These are phyloP conservation scores for Etheostoma spectabile DNA, from an alignment of 2,113 vertebrate genomes.

Conservation along the genomic window DNA sequence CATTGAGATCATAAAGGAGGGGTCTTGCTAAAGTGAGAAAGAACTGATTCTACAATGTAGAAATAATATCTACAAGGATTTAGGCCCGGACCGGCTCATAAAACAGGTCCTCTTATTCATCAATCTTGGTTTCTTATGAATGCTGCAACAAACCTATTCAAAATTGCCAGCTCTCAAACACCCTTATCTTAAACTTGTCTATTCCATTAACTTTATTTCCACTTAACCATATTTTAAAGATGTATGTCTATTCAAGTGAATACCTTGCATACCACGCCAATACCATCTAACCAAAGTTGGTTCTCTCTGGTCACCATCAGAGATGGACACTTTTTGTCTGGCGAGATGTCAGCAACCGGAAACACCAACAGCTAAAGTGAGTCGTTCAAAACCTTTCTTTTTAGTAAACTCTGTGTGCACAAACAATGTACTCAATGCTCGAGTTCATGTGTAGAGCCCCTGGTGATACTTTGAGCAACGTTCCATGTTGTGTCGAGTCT, in stretches of 20 bases:
- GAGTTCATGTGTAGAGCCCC: too few relatives aligned
- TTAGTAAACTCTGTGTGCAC: too few relatives aligned
- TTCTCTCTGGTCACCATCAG: too few relatives aligned
- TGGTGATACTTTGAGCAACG: too few relatives aligned
- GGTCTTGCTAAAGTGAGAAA: conserved; percentile 29
- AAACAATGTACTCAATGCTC: too few relatives aligned
- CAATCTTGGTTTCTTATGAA: conserved; percentile 5
- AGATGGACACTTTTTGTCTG: too few relatives aligned
- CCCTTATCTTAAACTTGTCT: background rate
- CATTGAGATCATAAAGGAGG: conserved; percentile 50
- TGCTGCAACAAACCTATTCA: background rate
- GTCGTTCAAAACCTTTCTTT: too few relatives aligned
- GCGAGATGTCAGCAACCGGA: too few relatives aligned
- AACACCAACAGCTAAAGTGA: too few relatives aligned
- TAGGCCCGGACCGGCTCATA: too few relatives aligned
- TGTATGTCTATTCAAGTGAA: conserved; percentile 6
- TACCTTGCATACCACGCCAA: background rate
- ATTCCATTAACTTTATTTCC: background rate
- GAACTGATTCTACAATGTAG: conserved; percentile 10
- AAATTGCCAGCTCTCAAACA: background rate
- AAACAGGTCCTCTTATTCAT: conserved; percentile 29
- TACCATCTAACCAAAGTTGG: background rate
- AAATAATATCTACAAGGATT: conserved; percentile 19
- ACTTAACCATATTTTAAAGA: background rate
- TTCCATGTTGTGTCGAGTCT: too few relatives aligned